Evolutionary conservation across 2,888 invertebrate genomes (phyloP), one percentile per base, ranked within the genome.

Genomic region (Epirrhoe tristata): DNA sequence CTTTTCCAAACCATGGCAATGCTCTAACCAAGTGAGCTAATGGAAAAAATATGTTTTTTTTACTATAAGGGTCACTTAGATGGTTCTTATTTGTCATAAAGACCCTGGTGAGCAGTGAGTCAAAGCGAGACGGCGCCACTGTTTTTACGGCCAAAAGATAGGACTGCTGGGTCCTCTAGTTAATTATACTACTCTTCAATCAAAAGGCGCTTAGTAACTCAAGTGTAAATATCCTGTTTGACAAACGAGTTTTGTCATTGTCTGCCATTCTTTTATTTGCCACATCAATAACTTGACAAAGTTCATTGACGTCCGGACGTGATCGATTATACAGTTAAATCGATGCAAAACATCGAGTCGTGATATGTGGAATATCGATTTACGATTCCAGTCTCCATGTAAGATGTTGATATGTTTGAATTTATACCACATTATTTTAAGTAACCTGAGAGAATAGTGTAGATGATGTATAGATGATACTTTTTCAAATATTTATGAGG

Each of bases 231-330:
- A 58, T 54, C 62, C 50, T 48, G 53, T 58, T 66, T 17, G 16
- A 31, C 16, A 63, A 62, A 62, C 32, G 34, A 52, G 43, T 63
- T 66, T 31, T 55, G 51, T 63, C 39, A 58, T 48, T 61, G 62
- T 62, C 66, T 12, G 39, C 67, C 36, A 55, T 48, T 16, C 48
- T 48, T 58, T 60, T 65, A n/a, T 62, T 55, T 55, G 60, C 60
- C 48, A 56, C 8, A 16, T 53, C 39, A 24, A 60, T 63, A 64
- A 78, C 71, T 72, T 74, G 63, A 62, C 24, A 78, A 81, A 84
- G 83, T 81, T 84, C 84, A 83, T 81, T 81, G 84, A 79, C 84
- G 76, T 76, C 63, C 75, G 73, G 54, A 64, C 64, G 57, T 68
- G 67, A 64, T 68, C 52, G 67, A 63, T 67, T 67, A 63, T 57